Evolutionary conservation across 2,113 vertebrate genomes (phyloP).

Genomic region (Calypte anna): DNA sequence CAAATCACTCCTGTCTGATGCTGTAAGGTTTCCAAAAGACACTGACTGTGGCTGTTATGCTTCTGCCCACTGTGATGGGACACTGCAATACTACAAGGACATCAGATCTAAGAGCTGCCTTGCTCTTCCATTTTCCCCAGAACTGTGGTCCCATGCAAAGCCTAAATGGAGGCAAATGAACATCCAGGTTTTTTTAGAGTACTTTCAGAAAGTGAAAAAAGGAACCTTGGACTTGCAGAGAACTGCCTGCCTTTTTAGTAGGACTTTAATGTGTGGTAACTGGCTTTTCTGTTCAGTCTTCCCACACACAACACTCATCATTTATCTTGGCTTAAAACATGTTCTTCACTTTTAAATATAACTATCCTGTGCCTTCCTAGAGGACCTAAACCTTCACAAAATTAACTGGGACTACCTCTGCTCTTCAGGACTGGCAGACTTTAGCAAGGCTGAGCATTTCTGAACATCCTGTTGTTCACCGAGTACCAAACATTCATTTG

Average conservation of each 20-base stretch:
- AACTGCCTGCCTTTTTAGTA: not conserved
- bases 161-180: not conserved
- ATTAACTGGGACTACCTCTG: not conserved
- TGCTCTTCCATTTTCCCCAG: not conserved
- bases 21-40: too few species aligned
- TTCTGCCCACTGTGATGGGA: not conserved
- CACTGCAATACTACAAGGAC: not conserved
- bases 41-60: not conserved
- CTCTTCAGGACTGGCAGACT: not conserved
- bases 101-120: not conserved
- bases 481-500: not conserved
- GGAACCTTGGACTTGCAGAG: not conserved
- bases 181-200: not conserved
- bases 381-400: not conserved
- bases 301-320: rapidly evolving
- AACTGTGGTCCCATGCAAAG: not conserved
- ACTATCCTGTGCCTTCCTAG: not conserved
- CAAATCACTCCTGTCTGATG: not conserved
- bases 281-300: not conserved
- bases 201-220: not conserved
- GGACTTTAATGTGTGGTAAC: not conserved
- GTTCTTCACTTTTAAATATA: not conserved
- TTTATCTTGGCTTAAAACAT: not conserved
- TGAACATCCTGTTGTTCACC: not conserved
- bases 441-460: not conserved